Evolutionary conservation across 2,888 invertebrate species (phyloP).

Genomic region (Epiblema foenella): DNA sequence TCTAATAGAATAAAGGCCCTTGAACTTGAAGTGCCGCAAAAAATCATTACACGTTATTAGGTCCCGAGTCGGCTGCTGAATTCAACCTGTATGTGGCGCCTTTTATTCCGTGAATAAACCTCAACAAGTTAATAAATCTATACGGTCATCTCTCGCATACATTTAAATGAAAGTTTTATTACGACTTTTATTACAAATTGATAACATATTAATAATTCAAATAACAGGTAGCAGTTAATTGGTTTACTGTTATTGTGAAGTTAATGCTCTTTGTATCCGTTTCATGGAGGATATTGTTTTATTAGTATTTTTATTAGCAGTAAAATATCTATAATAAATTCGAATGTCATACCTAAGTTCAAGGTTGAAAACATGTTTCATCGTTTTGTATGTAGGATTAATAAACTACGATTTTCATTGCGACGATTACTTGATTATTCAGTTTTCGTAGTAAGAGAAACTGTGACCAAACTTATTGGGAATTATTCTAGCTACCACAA

Average conservation of each 20-base stretch:
- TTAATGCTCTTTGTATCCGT: conserved; percentile 11
- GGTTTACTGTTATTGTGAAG: conserved; percentile 7
- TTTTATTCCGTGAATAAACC: neutral
- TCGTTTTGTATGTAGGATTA: conserved; percentile 1
- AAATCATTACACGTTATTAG: neutral
- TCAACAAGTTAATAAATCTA: neutral
- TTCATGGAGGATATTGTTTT: neutral
- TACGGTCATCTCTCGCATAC: conserved; percentile 22
- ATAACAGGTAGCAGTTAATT: neutral
- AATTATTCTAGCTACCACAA: neutral
- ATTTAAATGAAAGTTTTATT: conserved; percentile 25
- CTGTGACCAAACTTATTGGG: neutral
- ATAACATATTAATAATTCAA: conserved; percentile 1
- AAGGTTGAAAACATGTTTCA: conserved; percentile 4
- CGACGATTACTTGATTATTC: neutral
- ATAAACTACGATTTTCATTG: neutral
- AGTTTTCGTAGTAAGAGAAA: neutral
- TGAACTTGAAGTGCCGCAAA: conserved; percentile 26
- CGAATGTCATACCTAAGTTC: neutral
- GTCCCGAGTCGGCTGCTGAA: no score
- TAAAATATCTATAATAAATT: conserved; percentile 3
- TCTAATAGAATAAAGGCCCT: conserved; percentile 25
- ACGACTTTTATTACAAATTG: neutral
- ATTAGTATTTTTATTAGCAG: conserved; percentile 13
- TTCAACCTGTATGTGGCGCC: no score